Evolutionary conservation across 2,113 vertebrate genomes (phyloP).

Genomic region (Gracilinanus agilis): DNA sequence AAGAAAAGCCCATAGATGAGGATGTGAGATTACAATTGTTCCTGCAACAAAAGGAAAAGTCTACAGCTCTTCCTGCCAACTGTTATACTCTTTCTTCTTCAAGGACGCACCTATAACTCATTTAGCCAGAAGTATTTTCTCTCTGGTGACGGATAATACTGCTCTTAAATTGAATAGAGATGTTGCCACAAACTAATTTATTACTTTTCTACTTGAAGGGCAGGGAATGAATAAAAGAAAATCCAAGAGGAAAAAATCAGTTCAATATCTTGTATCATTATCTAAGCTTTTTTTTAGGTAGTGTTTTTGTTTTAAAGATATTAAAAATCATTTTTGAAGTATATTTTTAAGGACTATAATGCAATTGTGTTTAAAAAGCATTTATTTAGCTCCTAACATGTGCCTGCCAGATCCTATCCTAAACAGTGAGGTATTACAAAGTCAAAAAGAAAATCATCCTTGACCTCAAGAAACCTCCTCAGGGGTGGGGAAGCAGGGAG

Average conservation of each 20-base stretch:
- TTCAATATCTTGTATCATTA: not conserved
- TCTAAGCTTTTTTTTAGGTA: not conserved
- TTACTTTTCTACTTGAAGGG: not conserved
- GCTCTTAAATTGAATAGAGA: conserved; percentile 39
- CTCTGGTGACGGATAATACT: conserved; percentile 29
- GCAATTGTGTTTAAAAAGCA: not conserved
- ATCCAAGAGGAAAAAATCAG: not conserved
- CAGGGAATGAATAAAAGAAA: not conserved
- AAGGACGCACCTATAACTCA: not conserved
- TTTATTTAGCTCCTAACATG: not conserved
- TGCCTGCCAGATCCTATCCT: not conserved
- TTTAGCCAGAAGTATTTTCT: conserved; percentile 37
- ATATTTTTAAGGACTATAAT: not conserved
- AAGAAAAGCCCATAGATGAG: conserved; percentile 22
- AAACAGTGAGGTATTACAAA: not conserved
- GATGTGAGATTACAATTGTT: not conserved
- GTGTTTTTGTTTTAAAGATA: not conserved
- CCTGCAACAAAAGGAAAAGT: conserved; percentile 44
- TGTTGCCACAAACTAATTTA: not conserved
- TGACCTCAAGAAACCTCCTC: not conserved
- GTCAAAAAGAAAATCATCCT: not conserved
- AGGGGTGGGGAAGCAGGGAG: not conserved
- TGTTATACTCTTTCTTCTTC: not conserved
- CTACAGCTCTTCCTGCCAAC: not conserved
- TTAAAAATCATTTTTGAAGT: not conserved